Evolutionary conservation across 2,113 vertebrate species (phyloP).

Genomic region (Hylia prasina): DNA sequence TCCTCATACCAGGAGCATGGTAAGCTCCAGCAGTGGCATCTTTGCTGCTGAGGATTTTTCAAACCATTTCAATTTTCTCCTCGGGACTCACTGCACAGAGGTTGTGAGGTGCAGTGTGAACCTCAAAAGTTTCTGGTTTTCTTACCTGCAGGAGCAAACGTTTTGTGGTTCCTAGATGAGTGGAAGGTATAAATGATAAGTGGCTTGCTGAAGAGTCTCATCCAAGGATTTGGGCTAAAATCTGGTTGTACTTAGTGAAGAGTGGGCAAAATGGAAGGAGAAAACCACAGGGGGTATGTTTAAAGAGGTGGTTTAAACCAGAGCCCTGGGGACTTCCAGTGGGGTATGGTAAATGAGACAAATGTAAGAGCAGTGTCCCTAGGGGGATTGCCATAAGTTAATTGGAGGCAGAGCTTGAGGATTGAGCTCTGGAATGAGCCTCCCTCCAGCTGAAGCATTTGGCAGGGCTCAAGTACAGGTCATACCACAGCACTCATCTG

Average conservation of each 20-base stretch:
- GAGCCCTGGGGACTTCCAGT: background rate
- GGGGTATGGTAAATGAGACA: background rate
- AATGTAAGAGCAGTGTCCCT: background rate
- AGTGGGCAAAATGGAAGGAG: background rate
- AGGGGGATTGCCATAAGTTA: background rate
- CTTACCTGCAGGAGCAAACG: background rate
- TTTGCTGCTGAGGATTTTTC: background rate
- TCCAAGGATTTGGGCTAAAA: background rate
- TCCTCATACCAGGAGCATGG: background rate
- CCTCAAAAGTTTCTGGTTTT: background rate
- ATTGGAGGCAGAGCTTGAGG: background rate
- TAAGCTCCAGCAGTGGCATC: background rate
- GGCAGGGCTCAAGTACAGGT: background rate
- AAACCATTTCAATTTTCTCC: accelerated
- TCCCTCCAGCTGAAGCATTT: background rate
- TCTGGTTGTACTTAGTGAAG: background rate
- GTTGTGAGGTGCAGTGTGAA: background rate
- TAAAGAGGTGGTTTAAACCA: background rate
- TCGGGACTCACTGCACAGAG: background rate
- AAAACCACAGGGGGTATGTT: background rate
- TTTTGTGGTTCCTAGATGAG: background rate
- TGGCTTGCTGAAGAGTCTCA: background rate
- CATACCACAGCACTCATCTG: background rate
- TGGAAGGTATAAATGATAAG: background rate
- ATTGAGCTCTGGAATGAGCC: background rate